Evolutionary conservation across 2,113 vertebrate genomes (phyloP), one percentile per base, ranked within the genome.

Genomic region (Salminus brasiliensis): DNA sequence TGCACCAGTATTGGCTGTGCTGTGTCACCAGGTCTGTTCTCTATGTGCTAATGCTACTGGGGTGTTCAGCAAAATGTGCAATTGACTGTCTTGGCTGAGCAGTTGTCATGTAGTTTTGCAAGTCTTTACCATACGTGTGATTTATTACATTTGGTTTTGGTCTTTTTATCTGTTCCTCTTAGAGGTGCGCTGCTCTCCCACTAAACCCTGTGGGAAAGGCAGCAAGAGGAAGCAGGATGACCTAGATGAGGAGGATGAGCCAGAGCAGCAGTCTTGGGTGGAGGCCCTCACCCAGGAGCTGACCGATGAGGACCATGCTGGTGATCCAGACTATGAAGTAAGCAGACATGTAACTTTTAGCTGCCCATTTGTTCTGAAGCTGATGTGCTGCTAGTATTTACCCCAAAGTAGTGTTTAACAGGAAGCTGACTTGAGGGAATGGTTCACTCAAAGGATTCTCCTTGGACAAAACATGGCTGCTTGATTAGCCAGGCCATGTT

Each of bases 221-320:
- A 94, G 81, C 83, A 96, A 95, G 83, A 91, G 94, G 66, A 95
- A 96, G 68, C 32, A 91, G 63, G 94, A 94, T n/a, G 95, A 95
- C 0, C 5, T 94, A 36, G 90, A 91, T 16, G 85, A 92, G 1
- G 93, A 94, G 0, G 94, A 95, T 0, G 69, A 92, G 0, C 86
- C 90, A 11, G 89, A 93, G n/a, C 88, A 89, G 15, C 90, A 83
- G 1, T 89, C 90, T 16, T 96, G 93, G 95, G 62, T 94, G 0
- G 87, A 90, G 41, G 45, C 84, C 0, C 86, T 97, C 39, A 85
- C 68, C 53, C 85, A 87, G 67, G 93, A 94, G 1, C 76, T 94
- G 0, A 65, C 65, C 0, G 93, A 93, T 0, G 86, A 90, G 0
- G 93, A 94, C 0, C 89, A 83, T 29, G 21, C 82, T 0, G 89